Evolutionary conservation across 2,113 vertebrate genomes (phyloP).

Genomic region (Paramisgurnus dabryanus): DNA sequence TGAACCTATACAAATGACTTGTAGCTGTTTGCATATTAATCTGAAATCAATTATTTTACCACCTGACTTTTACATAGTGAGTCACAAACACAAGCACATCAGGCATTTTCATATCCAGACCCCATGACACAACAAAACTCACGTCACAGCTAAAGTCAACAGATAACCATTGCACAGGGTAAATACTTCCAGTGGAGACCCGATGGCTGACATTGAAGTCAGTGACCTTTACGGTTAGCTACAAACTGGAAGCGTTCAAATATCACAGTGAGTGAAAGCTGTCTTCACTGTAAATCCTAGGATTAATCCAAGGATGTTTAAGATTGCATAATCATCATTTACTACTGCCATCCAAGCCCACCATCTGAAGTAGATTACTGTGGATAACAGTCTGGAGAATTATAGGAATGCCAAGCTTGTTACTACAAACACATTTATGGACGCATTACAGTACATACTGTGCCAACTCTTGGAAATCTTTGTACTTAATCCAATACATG

Average conservation of each 20-base stretch:
- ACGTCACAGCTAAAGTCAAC: constrained; percentile 1
- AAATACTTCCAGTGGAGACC: background rate
- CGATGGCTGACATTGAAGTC: constrained; percentile 6
- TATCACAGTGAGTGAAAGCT: background rate
- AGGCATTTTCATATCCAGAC: background rate
- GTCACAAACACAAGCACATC: background rate
- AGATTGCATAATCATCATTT: constrained; percentile 66
- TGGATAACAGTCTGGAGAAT: constrained; percentile 1
- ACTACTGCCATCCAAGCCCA: constrained; percentile 53
- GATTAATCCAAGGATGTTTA: constrained; percentile 66
- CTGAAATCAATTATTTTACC: no score
- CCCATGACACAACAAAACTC: background rate
- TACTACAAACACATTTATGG: background rate
- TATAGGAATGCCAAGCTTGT: background rate
- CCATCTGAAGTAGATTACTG: background rate
- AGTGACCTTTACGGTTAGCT: background rate
- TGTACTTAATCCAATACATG: background rate
- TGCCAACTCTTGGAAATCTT: background rate
- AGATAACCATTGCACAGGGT: background rate
- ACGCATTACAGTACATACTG: background rate
- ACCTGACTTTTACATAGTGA: no score
- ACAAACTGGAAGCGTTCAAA: background rate
- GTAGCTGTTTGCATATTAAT: no score
- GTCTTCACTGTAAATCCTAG: constrained; percentile 53
- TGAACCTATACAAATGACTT: no score